Base-by-base conservation (phyloP, 2,113 vertebrate genomes). In the Galbula dea region DNA sequence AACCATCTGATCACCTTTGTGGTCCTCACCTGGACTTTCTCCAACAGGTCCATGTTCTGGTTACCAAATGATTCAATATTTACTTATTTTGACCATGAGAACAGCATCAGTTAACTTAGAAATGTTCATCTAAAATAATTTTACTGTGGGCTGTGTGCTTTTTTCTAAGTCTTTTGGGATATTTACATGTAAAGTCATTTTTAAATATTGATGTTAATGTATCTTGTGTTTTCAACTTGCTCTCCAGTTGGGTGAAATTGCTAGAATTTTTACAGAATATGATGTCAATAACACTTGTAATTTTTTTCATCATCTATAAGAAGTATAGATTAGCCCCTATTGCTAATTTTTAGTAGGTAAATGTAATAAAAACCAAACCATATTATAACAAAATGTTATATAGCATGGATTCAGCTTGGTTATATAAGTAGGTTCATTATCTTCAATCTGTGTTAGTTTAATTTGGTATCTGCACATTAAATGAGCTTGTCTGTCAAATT, bases 21-120 rank as follows among this genome's bases (percentile, higher is more conserved):
- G 15, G 22, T 17, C 32, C 32, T 48, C 16, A 22, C n/a, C 65
- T 26, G 45, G 20, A 34, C 15, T 26, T 20, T 2, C 41, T n/a
- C 27, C 19, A 45, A 32, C 12, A 65, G 20, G 21, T 66, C 41
- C 32, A n/a, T 41, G 30, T 30, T 55, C 27, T 27, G 43, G 8
- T 75, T 89, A 69, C 32, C 74, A 71, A 81, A 57, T 85, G 94
- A 80, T 88, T 90, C 36, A 71, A 21, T 84, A 88, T 80, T 83
- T 84, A 39, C 30, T 84, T 89, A 45, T 51, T 95, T 83, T 87
- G 9, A 21, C 78, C 24, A 68, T 86, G 6, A 62, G 20, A 48
- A 86, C 58, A 26, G 34, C 46, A 13, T 82, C 34, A 43, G 6
- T 74, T 88, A 59, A 74, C 26, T 61, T 85, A 51, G 17, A 88